Conservation (phyloP, 92 coral and sea anemone species). For the Diadumene lineata region DNA sequence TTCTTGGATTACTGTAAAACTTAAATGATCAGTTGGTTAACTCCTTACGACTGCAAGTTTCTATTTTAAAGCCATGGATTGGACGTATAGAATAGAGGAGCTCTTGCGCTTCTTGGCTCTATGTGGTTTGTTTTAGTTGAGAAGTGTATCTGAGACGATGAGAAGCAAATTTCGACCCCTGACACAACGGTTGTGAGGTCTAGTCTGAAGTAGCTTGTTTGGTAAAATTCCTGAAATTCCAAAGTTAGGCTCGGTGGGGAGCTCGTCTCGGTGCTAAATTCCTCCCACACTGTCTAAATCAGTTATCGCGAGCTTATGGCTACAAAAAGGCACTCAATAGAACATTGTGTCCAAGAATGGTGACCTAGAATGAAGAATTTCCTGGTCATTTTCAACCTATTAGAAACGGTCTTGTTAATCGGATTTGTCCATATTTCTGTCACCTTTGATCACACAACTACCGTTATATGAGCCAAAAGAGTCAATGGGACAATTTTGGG, state of each 20-base stretch:
- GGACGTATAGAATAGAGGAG: background rate
- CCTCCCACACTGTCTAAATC: slow-evolving; percentile 2
- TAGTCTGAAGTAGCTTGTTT: background rate
- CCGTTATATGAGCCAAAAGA: background rate
- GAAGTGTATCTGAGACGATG: background rate
- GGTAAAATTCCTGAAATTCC: slow-evolving; percentile 17
- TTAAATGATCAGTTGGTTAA: background rate
- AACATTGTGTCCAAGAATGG: background rate
- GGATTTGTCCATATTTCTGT: background rate
- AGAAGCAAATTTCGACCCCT: slow-evolving; percentile 17
- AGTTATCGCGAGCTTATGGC: background rate
- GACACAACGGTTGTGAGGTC: slow-evolving; percentile 14
- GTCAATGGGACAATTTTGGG: too few relatives aligned
- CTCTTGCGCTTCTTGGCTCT: background rate
- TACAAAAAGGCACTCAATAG: background rate
- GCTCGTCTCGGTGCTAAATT: background rate
- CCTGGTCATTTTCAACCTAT: background rate
- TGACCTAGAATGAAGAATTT: background rate
- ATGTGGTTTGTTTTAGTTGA: background rate
- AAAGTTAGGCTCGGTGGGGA: slow-evolving; percentile 7
- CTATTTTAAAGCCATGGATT: background rate
- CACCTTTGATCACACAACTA: background rate
- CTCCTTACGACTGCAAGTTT: background rate
- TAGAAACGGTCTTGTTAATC: background rate
- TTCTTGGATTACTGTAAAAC: background rate